Base-by-base conservation (phyloP, 2,888 invertebrate genomes). In the Quadriops clusia region DNA sequence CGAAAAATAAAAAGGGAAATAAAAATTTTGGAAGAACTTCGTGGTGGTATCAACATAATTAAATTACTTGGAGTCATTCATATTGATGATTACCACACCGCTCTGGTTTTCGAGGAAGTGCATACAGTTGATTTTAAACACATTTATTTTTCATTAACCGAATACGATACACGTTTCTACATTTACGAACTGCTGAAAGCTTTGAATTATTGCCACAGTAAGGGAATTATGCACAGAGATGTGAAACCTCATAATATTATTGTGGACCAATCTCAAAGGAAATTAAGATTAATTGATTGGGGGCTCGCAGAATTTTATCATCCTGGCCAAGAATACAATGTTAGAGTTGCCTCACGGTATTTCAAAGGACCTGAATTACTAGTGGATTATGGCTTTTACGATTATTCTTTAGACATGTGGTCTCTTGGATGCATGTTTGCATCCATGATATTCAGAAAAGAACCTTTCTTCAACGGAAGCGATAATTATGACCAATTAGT, bases 171-270 rank as follows among this genome's bases (percentile, higher is more conserved):
- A 3, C 40, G 54, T 18, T 64, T 50, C 46, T 65, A 65, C 41
- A 45, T 64, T 11, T 59, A 58, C 37, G 64, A 65, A 47, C 39
- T 65, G 20, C 41, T 65, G 30, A 63, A 60, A 46, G 63, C 60
- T 2, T 35, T 61, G 17, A 58, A 61, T 39, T 61, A 42, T 33
- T 60, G 60, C 32, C 61, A 61, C 37, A 56, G 58, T 28, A 50
- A 50, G 31, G 60, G 60, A 3, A 60, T 61, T 10, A 61, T 61
- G 58, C 60, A 61, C 32, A 45, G 60, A 14, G 60, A 61, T 38
- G 56, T 61, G 1, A 61, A 61, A 37, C 60, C 60, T 3, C 60
- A 60, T 35, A 60, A 60, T 36, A 56, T 60, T 10, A 55, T 60
- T 18, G 51, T 60, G 5, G 58, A 60, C 38, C 47, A 49, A 31